Evolutionary conservation across 1,140 invertebrate genomes (phyloP).

Genomic region (Ceratina australensis): DNA sequence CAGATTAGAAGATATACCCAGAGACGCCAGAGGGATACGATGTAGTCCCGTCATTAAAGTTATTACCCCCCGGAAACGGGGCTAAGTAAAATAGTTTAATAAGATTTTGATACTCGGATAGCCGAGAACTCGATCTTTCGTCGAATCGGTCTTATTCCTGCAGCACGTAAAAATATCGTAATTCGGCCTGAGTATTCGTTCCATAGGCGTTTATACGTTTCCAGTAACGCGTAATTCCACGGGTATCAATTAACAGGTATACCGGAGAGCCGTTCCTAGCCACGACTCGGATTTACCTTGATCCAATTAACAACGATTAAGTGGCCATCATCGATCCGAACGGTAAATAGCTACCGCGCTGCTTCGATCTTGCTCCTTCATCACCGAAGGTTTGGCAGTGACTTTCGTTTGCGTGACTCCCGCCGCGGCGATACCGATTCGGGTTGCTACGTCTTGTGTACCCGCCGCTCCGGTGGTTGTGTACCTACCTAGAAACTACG

Average conservation of each 20-base stretch:
- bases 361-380: background rate
- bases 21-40: background rate
- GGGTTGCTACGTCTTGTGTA: conserved; percentile 14
- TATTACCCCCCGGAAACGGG: background rate
- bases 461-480: conserved; percentile 27
- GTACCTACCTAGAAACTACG: conserved; percentile 70
- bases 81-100: background rate
- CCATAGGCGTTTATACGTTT: background rate
- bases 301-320: conserved; percentile 52
- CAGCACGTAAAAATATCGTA: background rate
- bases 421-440: conserved; percentile 15
- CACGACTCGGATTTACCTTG: conserved; percentile 22
- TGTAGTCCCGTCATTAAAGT: too few relatives aligned
- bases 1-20: background rate
- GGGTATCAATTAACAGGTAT: conserved; percentile 7
- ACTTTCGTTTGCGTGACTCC: conserved; percentile 32
- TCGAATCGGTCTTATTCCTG: background rate
- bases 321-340: conserved; percentile 19
- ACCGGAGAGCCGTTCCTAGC: background rate
- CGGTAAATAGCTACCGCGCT: conserved; percentile 9
- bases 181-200: conserved; percentile 4
- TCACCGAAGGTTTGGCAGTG: background rate
- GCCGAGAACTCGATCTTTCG: background rate
- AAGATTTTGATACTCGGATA: background rate
- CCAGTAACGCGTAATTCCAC: background rate